Evolutionary conservation across 2,113 vertebrate genomes (phyloP).

Genomic region (Cottus gobio): DNA sequence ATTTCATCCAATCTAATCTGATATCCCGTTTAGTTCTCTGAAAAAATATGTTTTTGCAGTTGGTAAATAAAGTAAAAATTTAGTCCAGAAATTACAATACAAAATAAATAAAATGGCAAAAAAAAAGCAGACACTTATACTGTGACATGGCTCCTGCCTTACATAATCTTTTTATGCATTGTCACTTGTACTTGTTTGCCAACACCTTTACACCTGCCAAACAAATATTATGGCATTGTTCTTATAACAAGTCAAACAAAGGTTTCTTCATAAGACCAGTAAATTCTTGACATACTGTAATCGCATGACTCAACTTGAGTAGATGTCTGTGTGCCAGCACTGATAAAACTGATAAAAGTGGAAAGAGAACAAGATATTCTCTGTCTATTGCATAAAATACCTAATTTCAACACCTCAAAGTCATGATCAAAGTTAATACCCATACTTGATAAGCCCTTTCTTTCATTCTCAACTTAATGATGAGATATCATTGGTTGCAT

Average conservation of each 20-base stretch:
- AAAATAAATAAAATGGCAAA: not conserved
- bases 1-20: not conserved
- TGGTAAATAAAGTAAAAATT: not conserved
- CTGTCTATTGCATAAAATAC: slow-evolving; percentile 6
- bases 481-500: not conserved
- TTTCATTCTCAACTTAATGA: not conserved
- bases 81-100: not conserved
- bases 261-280: not conserved
- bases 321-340: not conserved
- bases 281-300: not conserved
- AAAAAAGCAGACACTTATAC: not conserved
- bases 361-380: not conserved
- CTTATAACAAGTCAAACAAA: slow-evolving; percentile 10
- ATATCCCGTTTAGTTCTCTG: not conserved
- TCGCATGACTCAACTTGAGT: not conserved
- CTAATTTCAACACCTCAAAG: not conserved
- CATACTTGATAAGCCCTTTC: not conserved
- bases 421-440: not conserved
- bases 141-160: not conserved
- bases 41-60: not conserved
- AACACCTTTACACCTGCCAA: not conserved
- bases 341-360: slow-evolving; percentile 4
- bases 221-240: not conserved
- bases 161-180: not conserved
- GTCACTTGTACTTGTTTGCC: not conserved